These are phyloP conservation scores for Vulpes ferrilata DNA, from an alignment of 2,113 vertebrate species.

Conservation along the genomic window DNA sequence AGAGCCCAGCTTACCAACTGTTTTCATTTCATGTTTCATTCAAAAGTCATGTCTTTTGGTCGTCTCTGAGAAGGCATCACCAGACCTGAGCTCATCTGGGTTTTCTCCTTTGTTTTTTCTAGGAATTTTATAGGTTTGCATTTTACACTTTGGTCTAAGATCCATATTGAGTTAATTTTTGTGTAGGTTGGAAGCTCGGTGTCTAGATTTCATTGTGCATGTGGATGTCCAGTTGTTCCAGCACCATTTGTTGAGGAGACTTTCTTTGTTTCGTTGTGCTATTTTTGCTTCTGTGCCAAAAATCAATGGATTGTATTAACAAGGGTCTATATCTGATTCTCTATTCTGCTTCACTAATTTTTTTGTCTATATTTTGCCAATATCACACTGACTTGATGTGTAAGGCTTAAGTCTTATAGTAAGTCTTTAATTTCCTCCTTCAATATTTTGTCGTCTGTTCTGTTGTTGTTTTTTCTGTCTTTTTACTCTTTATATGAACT, in stretches of 20 bases:
- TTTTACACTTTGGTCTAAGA: background rate
- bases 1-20: background rate
- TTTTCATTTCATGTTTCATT: background rate
- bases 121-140: background rate
- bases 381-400: background rate
- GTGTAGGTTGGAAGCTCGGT: background rate
- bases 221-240: background rate
- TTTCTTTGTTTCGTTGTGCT: background rate
- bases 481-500: background rate
- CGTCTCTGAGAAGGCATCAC: background rate
- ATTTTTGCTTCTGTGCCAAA: background rate
- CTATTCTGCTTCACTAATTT: background rate
- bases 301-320: background rate
- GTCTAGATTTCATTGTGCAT: background rate
- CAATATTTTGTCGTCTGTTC: background rate
- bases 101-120: background rate
- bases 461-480: too few species aligned
- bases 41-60: background rate
- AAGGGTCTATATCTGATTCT: background rate
- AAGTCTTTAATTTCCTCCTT: background rate
- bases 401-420: background rate
- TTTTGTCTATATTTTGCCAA: background rate
- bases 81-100: background rate
- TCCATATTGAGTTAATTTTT: background rate
- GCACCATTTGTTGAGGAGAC: background rate